Evolutionary conservation across 2,113 vertebrate genomes (phyloP), one percentile per base, ranked within the genome.

Genomic region (Meriones unguiculatus): DNA sequence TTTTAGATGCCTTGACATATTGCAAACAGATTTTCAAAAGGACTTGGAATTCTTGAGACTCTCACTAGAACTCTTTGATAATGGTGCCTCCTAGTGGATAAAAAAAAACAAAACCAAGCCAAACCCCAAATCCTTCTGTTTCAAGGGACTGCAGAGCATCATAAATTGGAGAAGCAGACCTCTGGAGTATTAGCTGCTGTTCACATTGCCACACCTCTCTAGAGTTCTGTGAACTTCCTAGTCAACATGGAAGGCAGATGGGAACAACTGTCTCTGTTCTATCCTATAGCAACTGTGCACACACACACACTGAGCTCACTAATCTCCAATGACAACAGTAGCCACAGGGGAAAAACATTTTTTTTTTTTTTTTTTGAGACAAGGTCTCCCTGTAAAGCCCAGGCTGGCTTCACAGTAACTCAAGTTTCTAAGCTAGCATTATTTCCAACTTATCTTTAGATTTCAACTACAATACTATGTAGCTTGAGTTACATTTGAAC

Each of bases 71-170:
- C 8, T 38, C 7, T 91, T 93, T 95, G 93, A 85, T 97, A 94
- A 94, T 69, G 65, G 92, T 81, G 97, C 90, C 97, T 97, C 95
- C 95, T 95, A 94, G 96, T 95, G 97, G 93, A 52, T 57, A 2
- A 24, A 59, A 38, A 62, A 14, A 20, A 62, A 84, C 3, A 46
- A 82, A 84, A 24, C 57, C 75, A 59, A 81, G 32, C 20, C 22
- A 82, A 82, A 62, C 20, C 57, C n/a, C 18, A 72, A 73, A 73
- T 73, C 7, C 62, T 54, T 3, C 7, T 87, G 52, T 35, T 94
- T 96, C 38, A 93, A 90, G 67, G 30, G 81, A 69, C 7, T 75
- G 17, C 50, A 89, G 77, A 82, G n/a, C 28, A 54, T 77, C 46
- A 54, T 41, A 73, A 69, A 13, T 64, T 22, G 50, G 0, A 82